phyloP scores from a whole-genome alignment of 2,888 invertebrate genomes.

The Drosophila neotestacea region DNA sequence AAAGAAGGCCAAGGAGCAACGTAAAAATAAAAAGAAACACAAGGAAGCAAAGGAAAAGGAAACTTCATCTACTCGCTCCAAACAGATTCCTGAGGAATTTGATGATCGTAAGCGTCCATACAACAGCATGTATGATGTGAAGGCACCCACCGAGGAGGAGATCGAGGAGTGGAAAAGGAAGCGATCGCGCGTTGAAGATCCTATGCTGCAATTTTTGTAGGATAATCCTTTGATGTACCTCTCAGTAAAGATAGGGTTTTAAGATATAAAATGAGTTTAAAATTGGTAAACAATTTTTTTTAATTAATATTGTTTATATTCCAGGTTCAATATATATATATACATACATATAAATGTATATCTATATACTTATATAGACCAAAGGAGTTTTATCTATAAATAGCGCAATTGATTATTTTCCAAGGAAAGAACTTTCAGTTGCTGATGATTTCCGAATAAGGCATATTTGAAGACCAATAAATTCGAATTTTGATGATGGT shows the following conservation, averaged over 20 bases:
- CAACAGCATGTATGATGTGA: conserved; percentile 94
- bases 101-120: conserved; percentile 97
- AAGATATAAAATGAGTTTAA: background rate
- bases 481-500: no score
- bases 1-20: conserved; percentile 83
- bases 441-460: no score
- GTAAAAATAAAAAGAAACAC: conserved; percentile 73
- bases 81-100: conserved; percentile 85
- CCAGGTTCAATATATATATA: no score
- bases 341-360: no score
- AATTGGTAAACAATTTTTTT: no score
- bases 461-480: no score
- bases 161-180: conserved; percentile 97
- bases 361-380: no score
- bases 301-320: no score
- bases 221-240: conserved; percentile 4
- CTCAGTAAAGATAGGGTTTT: background rate
- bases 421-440: no score
- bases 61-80: conserved; percentile 57
- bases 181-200: conserved; percentile 93
- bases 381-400: no score
- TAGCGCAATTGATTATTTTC: no score
- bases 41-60: conserved; percentile 49
- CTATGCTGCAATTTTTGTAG: conserved; percentile 92
- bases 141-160: conserved; percentile 95